Evolutionary conservation across 2,797 vertebrate species (phyloP), one percentile per base, ranked within the genome.

Genomic region (Champsocephalus esox): DNA sequence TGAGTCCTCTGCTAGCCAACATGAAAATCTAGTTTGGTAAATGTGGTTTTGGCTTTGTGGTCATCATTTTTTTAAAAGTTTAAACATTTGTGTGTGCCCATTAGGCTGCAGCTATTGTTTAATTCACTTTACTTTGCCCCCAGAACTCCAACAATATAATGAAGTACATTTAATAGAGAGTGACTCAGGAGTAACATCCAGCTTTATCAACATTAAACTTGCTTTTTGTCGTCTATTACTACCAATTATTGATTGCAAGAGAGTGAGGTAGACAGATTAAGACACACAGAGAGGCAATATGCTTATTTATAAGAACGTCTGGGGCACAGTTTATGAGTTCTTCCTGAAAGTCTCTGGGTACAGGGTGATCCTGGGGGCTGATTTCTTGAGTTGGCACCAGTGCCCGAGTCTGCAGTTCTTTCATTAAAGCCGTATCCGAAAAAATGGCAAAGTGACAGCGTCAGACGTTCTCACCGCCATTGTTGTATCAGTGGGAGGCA

Each of bases 401-500:
- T 54, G 44, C 43, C 52, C 3, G 32, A 70, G 66, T 79, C 51
- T 73, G 66, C 55, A 68, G 77, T 69, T 73, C 61, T 75, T 89
- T 79, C 70, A 86, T 79, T 84, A 70, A 57, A 66, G 66, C 62
- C 9, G n/a, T 24, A 75, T 82, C 63, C 54, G 65, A 79, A 83
- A 75, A 83, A 75, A 70, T 79, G 77, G 75, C 73, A 76, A 65
- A 82, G 48, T 77, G 85, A 75, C 70, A 86, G 73, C 46, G 28
- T 34, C 32, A 83, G 74, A 70, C 46, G 56, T 74, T 79, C 74
- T 52, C 66, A 75, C 50, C 79, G 77, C 79, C 81, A 77, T 79
- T 83, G 80, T 85, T 71, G 21, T 45, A 79, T 83, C 72, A 77
- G 79, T 73, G 73, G 75, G 68, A 80, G 83, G 82, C 70, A 84